Evolutionary conservation across 92 coral and sea anemone genomes (phyloP), one percentile per base, ranked within the genome.

Genomic region (Palythoa caribaeorum): DNA sequence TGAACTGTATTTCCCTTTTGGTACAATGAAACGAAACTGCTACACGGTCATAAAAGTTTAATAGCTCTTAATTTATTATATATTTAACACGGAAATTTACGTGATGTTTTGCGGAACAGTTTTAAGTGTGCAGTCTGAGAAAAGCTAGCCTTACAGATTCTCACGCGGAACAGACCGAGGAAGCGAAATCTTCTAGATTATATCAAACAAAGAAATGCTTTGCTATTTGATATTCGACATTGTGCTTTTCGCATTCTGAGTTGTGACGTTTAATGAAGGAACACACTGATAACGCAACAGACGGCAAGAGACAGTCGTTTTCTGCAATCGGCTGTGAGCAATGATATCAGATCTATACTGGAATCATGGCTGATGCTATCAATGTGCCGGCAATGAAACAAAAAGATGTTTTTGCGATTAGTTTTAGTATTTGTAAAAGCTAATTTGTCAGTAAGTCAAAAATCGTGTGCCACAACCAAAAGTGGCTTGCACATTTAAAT

Each of bases 71-170:
- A 52, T 1, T 69, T 44, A 9, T 40, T 28, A 6, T 10, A 4
- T n/a, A 6, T 28, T 38, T 38, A 65, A 51, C 86, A 81, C 86
- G 86, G 86, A 81, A 81, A 81, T 14, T 81, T 68, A 47, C 86
- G 86, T 81, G 86, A 81, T 51, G 52, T n/a, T 36, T 40, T 3
- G 19, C 21, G 7, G 40, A 44, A 20, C 12, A 2, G 39, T 44
- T 6, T 14, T 11, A 71, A 6, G 39, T 48, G 39, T 5, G 44
- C 39, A 4, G 4, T 15, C 86, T 47, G 86, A 36, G 86, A 66
- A 79, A 40, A 81, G 48, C 9, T 40, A 6, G 39, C 63, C 12
- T 66, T 12, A 21, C 35, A 10, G 60, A 15, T 81, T 81, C 86
- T 81, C 86, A 66, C 76, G 86, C 62, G 50, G 60, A 40, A 73